Conservation (phyloP, 2,113 vertebrate genomes). For the Acanthochromis polyacanthus region DNA sequence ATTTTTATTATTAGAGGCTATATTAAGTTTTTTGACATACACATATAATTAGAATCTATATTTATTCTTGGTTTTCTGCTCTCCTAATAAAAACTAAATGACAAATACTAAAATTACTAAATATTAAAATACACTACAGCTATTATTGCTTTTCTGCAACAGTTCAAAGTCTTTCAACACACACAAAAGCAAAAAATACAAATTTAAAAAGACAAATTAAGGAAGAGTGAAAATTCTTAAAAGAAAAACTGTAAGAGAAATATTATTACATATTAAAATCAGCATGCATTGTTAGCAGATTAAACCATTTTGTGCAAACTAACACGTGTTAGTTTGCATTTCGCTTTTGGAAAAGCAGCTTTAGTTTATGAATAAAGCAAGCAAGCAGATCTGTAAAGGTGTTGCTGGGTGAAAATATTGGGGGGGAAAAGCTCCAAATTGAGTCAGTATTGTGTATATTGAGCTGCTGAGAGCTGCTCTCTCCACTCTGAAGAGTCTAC, state of each 20-base stretch:
- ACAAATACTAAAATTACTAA: background rate
- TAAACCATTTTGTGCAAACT: no score
- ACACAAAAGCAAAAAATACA: background rate
- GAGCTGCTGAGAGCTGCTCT: conserved; percentile 63
- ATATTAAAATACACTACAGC: no score
- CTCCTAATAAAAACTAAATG: background rate
- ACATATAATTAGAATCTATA: no score
- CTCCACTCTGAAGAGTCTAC: conserved; percentile 72
- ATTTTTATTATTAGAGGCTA: background rate
- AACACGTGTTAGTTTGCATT: no score
- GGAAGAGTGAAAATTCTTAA: no score
- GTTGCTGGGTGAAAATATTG: conserved; percentile 3
- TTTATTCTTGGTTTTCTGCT: no score
- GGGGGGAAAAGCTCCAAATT: conserved; percentile 27
- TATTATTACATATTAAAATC: no score
- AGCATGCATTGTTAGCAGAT: no score
- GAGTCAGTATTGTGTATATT: conserved; percentile 59
- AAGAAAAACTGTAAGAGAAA: no score
- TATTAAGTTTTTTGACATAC: no score
- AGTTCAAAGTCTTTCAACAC: background rate
- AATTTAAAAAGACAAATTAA: background rate
- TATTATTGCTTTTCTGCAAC: no score
- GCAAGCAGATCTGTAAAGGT: conserved; percentile 6
- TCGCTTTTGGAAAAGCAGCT: background rate
- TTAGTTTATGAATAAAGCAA: background rate